phyloP scores from a whole-genome alignment of 1,140 invertebrate species.

The Amyelois transitella region DNA sequence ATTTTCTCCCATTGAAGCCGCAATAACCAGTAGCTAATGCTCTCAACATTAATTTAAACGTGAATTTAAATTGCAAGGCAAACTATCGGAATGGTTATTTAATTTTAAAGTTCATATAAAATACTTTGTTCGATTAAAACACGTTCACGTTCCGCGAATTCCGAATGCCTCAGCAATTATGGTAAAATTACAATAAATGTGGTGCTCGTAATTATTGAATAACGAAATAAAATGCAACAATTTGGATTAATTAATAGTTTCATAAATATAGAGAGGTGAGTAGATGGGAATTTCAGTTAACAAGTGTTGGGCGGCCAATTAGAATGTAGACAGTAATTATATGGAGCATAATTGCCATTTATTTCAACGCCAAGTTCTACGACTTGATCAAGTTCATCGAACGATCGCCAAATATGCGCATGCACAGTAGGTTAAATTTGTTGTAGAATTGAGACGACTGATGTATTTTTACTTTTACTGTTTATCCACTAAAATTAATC shows the following conservation, averaged over 20 bases:
- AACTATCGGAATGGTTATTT: neutral
- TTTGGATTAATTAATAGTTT: neutral
- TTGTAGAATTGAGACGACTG: no score
- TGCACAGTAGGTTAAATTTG: no score
- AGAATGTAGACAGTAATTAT: slow-evolving; percentile 18
- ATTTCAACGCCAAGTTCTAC: slow-evolving; percentile 19
- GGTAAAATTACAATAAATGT: neutral
- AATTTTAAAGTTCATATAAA: neutral
- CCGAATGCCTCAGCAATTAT: neutral
- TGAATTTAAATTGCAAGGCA: neutral
- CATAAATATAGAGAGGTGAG: neutral
- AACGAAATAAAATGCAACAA: neutral
- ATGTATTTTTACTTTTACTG: no score
- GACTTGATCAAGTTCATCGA: slow-evolving; percentile 19
- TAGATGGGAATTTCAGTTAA: neutral
- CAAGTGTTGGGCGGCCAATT: slow-evolving; percentile 3
- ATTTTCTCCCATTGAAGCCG: slow-evolving; percentile 51
- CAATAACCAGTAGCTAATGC: slow-evolving; percentile 44
- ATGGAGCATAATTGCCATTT: slow-evolving; percentile 28
- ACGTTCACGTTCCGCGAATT: neutral
- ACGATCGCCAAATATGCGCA: slow-evolving; percentile 1
- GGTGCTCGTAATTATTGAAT: neutral
- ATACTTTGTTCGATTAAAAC: neutral
- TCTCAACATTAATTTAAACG: slow-evolving; percentile 39
- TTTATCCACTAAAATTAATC: no score